Percentiles rank a stretch among this genome's conserved stretches.
These are phyloP conservation scores for Peromyscus nudipes DNA, from an alignment of 2,797 vertebrate genomes.

Conservation along the genomic window DNA sequence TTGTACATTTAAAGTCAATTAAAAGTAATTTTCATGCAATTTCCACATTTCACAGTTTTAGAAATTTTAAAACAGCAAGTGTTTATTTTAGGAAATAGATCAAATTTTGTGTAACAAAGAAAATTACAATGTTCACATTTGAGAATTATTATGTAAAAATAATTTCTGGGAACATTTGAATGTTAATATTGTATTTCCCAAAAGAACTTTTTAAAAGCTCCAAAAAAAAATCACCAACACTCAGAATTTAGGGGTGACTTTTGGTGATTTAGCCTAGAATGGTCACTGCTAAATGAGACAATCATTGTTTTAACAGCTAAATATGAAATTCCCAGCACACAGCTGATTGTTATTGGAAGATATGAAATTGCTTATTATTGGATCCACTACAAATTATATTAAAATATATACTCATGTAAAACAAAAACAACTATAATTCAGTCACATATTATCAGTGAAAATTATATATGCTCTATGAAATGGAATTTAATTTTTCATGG, in stretches of 20 bases:
- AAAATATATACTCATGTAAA: background rate
- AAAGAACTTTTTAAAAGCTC: background rate
- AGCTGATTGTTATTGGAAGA: too few relatives aligned
- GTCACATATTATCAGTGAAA: background rate
- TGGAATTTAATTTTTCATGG: background rate
- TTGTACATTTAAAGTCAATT: background rate
- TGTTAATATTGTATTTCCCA: background rate
- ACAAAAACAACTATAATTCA: conserved; percentile 11
- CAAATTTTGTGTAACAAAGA: background rate
- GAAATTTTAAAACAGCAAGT: background rate
- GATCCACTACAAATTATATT: background rate
- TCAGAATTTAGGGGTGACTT: background rate
- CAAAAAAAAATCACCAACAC: background rate
- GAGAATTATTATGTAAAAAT: background rate
- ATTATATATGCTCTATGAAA: background rate
- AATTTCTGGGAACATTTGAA: background rate
- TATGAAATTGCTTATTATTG: background rate
- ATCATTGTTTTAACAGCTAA: background rate
- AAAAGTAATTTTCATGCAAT: background rate
- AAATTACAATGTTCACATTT: background rate
- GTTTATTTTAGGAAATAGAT: background rate
- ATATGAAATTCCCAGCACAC: background rate
- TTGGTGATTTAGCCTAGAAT: too few relatives aligned
- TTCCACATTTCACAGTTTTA: background rate
- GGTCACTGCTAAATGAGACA: background rate